A percentile compares a stretch with the other conserved stretches of the same genome.
Evolutionary conservation across 1,140 invertebrate genomes (phyloP).

Genomic region (Eupeodes corollae): DNA sequence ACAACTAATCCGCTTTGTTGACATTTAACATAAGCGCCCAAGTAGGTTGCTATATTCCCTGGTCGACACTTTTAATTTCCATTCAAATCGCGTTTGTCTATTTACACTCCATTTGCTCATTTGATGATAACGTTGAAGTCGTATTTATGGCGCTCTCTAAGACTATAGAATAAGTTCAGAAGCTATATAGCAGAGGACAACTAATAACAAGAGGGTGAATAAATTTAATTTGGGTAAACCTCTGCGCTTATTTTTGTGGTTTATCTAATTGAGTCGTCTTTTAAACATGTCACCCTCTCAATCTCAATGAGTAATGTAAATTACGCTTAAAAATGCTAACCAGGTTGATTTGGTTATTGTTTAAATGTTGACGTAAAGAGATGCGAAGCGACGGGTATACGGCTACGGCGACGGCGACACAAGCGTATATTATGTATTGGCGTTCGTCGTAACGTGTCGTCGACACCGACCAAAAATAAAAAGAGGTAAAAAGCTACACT

Average conservation of each 20-base stretch:
- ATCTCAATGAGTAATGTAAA: neutral
- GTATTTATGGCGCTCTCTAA: neutral
- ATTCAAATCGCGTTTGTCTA: slow-evolving; percentile 1
- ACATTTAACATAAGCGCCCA: too few species aligned
- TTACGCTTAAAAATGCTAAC: neutral
- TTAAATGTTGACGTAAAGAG: neutral
- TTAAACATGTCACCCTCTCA: neutral
- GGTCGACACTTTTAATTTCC: neutral
- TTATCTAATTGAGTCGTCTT: slow-evolving; percentile 1
- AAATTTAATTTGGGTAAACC: neutral
- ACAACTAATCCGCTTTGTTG: too few species aligned
- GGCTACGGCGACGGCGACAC: too few species aligned
- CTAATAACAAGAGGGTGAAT: neutral
- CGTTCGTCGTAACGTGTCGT: neutral
- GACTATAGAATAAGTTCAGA: too few species aligned
- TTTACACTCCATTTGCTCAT: slow-evolving; percentile 3
- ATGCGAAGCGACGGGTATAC: neutral
- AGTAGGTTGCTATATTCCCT: neutral
- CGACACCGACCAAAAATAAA: neutral
- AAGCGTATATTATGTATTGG: too few species aligned
- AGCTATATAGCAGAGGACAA: too few species aligned
- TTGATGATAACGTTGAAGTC: neutral
- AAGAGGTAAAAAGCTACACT: neutral
- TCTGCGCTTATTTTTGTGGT: slow-evolving; percentile 1
- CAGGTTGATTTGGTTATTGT: neutral